A percentile compares a stretch with the other conserved stretches of the same genome.
Evolutionary conservation across 2,888 invertebrate species (phyloP).

Genomic region (Acanthosepion esculentum): DNA sequence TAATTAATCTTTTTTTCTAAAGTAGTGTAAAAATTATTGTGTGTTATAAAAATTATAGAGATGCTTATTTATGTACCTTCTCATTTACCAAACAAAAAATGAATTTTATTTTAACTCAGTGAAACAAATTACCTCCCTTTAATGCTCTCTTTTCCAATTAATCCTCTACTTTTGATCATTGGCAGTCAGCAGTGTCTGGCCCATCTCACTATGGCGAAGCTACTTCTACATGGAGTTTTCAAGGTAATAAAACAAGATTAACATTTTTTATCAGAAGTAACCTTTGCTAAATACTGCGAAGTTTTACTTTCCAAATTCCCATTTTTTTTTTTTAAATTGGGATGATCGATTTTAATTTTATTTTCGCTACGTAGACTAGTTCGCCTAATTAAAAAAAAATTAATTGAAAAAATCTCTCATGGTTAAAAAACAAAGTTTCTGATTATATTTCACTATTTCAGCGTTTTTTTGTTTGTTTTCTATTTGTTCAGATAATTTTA

Average conservation of each 20-base stretch:
- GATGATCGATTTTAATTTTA: background rate
- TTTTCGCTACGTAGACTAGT: background rate
- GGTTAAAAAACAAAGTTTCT: background rate
- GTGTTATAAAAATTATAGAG: too few relatives aligned
- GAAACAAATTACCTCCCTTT: background rate
- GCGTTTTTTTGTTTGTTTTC: background rate
- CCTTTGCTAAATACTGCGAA: background rate
- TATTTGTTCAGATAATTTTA: background rate
- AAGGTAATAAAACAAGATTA: background rate
- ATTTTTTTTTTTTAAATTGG: background rate
- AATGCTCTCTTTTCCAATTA: background rate
- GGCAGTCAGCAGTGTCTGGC: constrained; percentile 49
- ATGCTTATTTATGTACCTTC: too few relatives aligned
- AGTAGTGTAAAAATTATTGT: background rate
- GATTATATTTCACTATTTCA: background rate
- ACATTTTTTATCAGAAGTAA: background rate
- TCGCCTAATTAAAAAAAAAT: background rate
- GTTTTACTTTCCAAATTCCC: background rate
- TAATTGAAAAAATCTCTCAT: too few relatives aligned
- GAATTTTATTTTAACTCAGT: background rate
- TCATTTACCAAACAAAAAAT: too few relatives aligned
- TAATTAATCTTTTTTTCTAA: background rate
- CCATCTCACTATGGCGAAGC: constrained; percentile 34
- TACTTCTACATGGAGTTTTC: background rate
- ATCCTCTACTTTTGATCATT: background rate